Percentiles rank a stretch among this genome's conserved stretches.
Evolutionary conservation across 2,113 vertebrate species (phyloP).

Genomic region (Aldabrachelys gigantea): DNA sequence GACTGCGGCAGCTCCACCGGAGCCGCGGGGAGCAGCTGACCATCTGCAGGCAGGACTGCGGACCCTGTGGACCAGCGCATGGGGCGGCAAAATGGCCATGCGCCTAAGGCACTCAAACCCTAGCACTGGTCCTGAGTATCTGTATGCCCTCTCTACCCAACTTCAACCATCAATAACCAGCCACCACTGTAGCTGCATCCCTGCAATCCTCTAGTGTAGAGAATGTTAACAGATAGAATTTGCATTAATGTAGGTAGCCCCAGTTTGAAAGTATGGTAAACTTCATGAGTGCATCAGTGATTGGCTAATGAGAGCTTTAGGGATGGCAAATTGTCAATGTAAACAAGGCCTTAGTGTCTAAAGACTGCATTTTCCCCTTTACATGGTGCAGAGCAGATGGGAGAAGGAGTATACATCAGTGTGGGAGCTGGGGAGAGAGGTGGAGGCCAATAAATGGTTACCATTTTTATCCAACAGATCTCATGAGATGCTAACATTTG

Average conservation of each 20-base stretch:
- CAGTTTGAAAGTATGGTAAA: background rate
- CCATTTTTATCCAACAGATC: background rate
- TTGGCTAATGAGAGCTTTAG: background rate
- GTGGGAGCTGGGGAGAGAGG: too few relatives aligned
- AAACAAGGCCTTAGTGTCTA: background rate
- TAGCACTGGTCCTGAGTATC: background rate
- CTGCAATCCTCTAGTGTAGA: background rate
- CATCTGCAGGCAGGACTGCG: too few relatives aligned
- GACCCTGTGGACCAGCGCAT: too few relatives aligned
- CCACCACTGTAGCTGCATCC: background rate
- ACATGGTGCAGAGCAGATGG: too few relatives aligned
- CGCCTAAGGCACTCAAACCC: too few relatives aligned
- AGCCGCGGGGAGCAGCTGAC: too few relatives aligned
- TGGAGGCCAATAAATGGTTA: background rate
- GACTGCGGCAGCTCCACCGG: too few relatives aligned
- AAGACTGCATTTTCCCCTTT: background rate
- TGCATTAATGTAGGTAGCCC: background rate
- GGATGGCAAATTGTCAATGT: accelerated
- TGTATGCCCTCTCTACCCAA: background rate
- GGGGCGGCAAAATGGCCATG: too few relatives aligned
- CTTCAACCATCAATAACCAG: background rate
- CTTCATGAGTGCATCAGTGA: background rate
- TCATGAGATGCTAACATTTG: background rate
- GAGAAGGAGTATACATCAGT: background rate
- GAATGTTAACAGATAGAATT: background rate